Conservation (phyloP, 92 coral and sea anemone genomes). For the Hydrozoanthus gracilis region DNA sequence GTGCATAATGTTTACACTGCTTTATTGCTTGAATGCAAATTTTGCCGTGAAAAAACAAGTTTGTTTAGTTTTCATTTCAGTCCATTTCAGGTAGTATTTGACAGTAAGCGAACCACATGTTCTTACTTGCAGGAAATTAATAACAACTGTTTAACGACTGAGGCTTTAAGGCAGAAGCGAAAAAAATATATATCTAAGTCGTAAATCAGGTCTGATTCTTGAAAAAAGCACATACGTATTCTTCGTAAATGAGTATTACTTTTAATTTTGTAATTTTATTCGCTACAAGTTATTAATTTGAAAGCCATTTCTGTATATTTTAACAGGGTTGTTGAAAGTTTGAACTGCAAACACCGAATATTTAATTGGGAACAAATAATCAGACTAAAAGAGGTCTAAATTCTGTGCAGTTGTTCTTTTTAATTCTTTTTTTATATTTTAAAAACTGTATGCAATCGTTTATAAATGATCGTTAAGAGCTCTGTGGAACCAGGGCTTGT, state of each 20-base stretch:
- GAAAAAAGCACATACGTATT: no score
- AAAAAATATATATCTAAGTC: no score
- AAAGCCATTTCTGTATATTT: background rate
- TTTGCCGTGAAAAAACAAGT: conserved; percentile 29
- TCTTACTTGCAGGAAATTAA: background rate
- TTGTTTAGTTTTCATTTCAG: background rate
- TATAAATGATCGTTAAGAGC: no score
- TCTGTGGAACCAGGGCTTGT: no score
- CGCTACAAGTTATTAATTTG: background rate
- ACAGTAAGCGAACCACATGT: background rate
- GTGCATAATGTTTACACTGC: background rate
- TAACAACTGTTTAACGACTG: no score
- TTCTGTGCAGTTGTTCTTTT: no score
- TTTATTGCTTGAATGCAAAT: conserved; percentile 23
- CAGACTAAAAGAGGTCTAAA: no score
- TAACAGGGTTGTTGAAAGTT: background rate
- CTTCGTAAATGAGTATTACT: no score
- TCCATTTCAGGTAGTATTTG: background rate
- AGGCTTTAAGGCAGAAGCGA: no score
- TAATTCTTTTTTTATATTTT: no score
- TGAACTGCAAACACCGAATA: background rate
- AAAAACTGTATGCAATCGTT: no score
- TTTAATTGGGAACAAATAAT: background rate
- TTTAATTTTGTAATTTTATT: background rate
- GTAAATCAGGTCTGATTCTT: no score